Percentiles rank a stretch among this genome's conserved stretches.
Conservation (phyloP, 2,888 invertebrate species). For the Glyphotaelius pellucidus region DNA sequence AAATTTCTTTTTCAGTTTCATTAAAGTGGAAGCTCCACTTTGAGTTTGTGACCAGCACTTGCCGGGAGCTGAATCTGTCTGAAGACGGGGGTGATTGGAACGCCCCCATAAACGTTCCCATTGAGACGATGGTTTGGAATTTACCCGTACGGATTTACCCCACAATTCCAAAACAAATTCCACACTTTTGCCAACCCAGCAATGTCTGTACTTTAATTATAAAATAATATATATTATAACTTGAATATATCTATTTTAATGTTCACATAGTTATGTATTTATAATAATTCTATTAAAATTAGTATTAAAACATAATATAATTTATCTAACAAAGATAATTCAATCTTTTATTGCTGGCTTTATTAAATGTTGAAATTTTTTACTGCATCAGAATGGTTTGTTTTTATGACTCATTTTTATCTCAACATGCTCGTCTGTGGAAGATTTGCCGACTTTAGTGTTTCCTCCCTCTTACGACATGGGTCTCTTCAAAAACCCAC, state of each 20-base stretch:
- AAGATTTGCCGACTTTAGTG: too few relatives aligned
- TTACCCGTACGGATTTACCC: slow-evolving; percentile 96
- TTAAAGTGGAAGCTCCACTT: slow-evolving; percentile 97
- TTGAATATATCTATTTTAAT: neutral
- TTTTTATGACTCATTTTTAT: neutral
- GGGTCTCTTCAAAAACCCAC: too few relatives aligned
- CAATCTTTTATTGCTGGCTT: neutral
- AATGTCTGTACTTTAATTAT: slow-evolving; percentile 74
- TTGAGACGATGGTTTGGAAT: slow-evolving; percentile 99
- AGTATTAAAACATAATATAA: slow-evolving; percentile 3
- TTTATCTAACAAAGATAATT: neutral
- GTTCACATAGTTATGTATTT: neutral
- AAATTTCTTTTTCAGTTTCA: slow-evolving; percentile 78
- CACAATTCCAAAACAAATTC: slow-evolving; percentile 89
- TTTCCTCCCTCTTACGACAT: too few relatives aligned
- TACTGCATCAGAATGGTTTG: neutral
- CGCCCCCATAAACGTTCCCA: slow-evolving; percentile 90
- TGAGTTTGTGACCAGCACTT: slow-evolving; percentile 94
- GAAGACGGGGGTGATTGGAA: slow-evolving; percentile 83
- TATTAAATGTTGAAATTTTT: neutral
- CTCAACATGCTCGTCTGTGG: neutral
- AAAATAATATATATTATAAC: slow-evolving; percentile 67
- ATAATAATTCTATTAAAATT: neutral
- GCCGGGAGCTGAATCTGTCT: slow-evolving; percentile 81
- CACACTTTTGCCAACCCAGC: slow-evolving; percentile 79